Base-by-base conservation (phyloP, 2,888 invertebrate species). In the Cephus nigrinus region DNA sequence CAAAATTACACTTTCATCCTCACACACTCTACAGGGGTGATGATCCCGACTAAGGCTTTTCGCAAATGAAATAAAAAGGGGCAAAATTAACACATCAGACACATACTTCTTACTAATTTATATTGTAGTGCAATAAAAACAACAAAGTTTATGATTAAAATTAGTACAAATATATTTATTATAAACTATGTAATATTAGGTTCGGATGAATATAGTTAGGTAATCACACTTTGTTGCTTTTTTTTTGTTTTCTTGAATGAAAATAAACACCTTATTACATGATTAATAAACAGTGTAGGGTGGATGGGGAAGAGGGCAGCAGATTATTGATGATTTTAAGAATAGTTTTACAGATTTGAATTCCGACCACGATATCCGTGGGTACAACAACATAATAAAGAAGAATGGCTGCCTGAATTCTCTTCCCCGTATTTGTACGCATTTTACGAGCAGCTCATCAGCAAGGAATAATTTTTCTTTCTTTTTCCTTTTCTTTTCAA, bases 91-190 rank as follows among this genome's bases (percentile, higher is more conserved):
- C 82, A 79, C 82, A 80, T 81, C 76, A 75, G 69, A 79, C 76
- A 35, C 75, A 83, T 82, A 81, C 81, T 85, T 80, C 79, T 78
- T 80, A 78, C 82, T 86, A 82, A 84, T 84, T 84, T 84, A 85
- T 84, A 82, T 82, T 81, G 82, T 85, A 84, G 83, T 86, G 83
- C 84, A 84, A 85, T 86, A 83, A 87, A 87, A 86, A 86, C 84
- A 86, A 87, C 84, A 84, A 85, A 86, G 85, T 84, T 85, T 84
- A 84, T 86, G 83, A 86, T 86, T 86, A 84, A 87, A 88, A 88
- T 86, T 86, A 86, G 84, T 88, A 87, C 86, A 87, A 87, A 87
- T 86, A 86, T 87, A 84, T 86, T 85, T 84, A 86, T 86, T 85
- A 85, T 83, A 82, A 84, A 85, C 84, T 86, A 84, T 78, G 80